These are phyloP conservation scores for Suillia variegata DNA, from an alignment of 2,888 invertebrate species.

Conservation along the genomic window DNA sequence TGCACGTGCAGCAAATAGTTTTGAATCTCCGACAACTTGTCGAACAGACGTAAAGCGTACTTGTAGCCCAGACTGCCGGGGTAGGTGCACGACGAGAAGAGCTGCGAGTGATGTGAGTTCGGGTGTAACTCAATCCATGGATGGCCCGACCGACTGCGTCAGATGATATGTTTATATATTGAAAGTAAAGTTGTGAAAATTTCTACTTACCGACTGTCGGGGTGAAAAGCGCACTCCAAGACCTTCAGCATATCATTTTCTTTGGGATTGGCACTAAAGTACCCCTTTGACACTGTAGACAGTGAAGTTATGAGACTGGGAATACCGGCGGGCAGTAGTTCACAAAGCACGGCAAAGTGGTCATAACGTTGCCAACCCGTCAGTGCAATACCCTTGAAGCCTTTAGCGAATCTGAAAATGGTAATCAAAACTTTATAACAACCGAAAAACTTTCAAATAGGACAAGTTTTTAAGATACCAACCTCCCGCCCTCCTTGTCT, in stretches of 20 bases:
- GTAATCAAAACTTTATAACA: neutral
- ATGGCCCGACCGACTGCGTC: conserved; percentile 53
- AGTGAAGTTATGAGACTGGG: conserved; percentile 70
- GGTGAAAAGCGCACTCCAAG: conserved; percentile 65
- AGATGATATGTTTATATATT: neutral
- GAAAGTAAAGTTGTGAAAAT: neutral
- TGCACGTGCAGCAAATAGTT: conserved; percentile 54
- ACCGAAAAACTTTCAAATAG: neutral
- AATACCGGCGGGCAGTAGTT: conserved; percentile 69
- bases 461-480: conserved; percentile 4
- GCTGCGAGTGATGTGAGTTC: conserved; percentile 68
- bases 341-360: conserved; percentile 73
- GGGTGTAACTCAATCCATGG: conserved; percentile 67
- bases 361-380: conserved; percentile 67
- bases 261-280: conserved; percentile 65
- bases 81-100: conserved; percentile 70
- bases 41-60: conserved; percentile 58
- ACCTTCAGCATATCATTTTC: conserved; percentile 62
- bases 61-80: conserved; percentile 68
- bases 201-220: conserved; percentile 53
- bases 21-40: conserved; percentile 57
- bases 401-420: conserved; percentile 51
- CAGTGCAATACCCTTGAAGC: conserved; percentile 56
- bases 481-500: conserved; percentile 65
- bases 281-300: conserved; percentile 67